Evolutionary conservation across 1,140 invertebrate genomes (phyloP).

Genomic region (Drosophila rhopaloa): DNA sequence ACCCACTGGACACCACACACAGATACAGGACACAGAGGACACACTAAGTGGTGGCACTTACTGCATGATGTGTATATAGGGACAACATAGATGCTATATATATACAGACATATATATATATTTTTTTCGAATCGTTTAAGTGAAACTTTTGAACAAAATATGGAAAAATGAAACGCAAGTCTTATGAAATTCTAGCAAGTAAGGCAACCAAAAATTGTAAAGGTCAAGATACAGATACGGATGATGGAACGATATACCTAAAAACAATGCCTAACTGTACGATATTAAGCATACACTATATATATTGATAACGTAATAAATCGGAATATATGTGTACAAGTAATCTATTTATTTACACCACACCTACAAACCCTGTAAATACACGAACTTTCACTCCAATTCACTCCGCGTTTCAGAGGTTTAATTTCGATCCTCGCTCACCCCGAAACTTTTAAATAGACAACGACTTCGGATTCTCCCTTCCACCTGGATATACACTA

Average conservation of each 20-base stretch:
- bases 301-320: conserved; percentile 37
- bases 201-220: conserved; percentile 75
- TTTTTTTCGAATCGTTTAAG: conserved; percentile 74
- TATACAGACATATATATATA: conserved; percentile 55
- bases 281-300: conserved; percentile 37
- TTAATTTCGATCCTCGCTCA: neutral
- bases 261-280: conserved; percentile 50
- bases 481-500: conserved; percentile 11
- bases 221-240: conserved; percentile 45
- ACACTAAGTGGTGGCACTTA: conserved; percentile 21
- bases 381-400: neutral
- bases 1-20: conserved; percentile 19
- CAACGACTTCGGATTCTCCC: conserved; percentile 19
- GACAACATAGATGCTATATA: conserved; percentile 27
- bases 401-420: neutral
- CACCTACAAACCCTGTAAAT: conserved; percentile 18
- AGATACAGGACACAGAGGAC: conserved; percentile 12
- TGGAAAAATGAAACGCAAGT: conserved; percentile 78
- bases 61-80: conserved; percentile 43
- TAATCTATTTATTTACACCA: conserved; percentile 59
- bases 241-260: conserved; percentile 36
- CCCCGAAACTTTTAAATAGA: conserved; percentile 5
- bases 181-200: conserved; percentile 78
- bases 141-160: conserved; percentile 69
- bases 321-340: conserved; percentile 25